Evolutionary conservation across 2,113 vertebrate genomes (phyloP).

Genomic region (Chiloscyllium plagiosum): DNA sequence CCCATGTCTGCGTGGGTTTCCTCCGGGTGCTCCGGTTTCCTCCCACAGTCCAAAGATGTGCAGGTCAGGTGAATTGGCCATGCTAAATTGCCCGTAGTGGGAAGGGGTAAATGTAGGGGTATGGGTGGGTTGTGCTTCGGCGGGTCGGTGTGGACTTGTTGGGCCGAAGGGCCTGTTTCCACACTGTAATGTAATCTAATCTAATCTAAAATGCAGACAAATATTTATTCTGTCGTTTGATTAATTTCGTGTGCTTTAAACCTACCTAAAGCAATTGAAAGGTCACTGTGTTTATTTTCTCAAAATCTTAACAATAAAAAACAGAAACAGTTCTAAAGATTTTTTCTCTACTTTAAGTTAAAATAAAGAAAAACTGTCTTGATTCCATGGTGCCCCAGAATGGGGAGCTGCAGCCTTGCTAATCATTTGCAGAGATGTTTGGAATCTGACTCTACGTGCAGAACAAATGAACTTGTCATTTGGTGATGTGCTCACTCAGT

Average conservation of each 20-base stretch:
- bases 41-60: too few species aligned
- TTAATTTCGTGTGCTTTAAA: not conserved
- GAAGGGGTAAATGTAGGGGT: too few species aligned
- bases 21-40: too few species aligned
- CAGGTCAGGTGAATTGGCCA: too few species aligned
- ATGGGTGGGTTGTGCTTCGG: too few species aligned
- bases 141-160: too few species aligned
- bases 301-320: not conserved
- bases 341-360: not conserved
- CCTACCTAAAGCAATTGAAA: not conserved
- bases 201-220: too few species aligned
- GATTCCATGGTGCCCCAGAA: not conserved
- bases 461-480: not conserved
- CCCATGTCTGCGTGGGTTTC: too few species aligned
- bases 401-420: slow-evolving; percentile 13
- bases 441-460: not conserved
- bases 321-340: not conserved
- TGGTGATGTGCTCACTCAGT: not conserved
- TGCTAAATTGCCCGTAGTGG: too few species aligned
- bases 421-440: not conserved
- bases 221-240: not conserved
- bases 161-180: too few species aligned
- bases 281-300: not conserved
- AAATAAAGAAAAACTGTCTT: not conserved
- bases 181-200: too few species aligned